Evolutionary conservation across 2,113 vertebrate species (phyloP).

Genomic region (Tetraodon nigroviridis): DNA sequence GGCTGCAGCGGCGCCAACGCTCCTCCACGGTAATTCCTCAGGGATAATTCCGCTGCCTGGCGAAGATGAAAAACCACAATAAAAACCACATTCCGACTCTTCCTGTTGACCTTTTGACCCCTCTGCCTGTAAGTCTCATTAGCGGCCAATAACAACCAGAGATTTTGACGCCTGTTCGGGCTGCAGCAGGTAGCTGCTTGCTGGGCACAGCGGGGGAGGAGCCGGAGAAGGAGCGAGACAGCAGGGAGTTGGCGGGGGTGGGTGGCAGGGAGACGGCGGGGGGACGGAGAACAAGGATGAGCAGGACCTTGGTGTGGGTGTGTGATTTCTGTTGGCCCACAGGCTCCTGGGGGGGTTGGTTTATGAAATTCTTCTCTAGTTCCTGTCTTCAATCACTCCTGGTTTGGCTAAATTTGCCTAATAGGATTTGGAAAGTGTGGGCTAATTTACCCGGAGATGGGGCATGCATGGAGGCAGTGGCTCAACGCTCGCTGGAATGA

Average conservation of each 20-base stretch:
- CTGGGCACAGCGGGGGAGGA: slow-evolving; percentile 3
- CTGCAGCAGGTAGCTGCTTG: slow-evolving; percentile 44
- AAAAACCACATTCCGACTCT: slow-evolving; percentile 13
- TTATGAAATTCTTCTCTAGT: too few species aligned
- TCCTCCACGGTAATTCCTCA: slow-evolving; percentile 22
- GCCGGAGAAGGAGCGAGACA: slow-evolving; percentile 20
- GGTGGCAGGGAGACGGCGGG: neutral
- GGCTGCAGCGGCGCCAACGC: neutral
- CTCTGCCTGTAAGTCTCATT: slow-evolving; percentile 41
- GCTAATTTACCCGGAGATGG: too few species aligned
- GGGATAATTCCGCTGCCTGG: slow-evolving; percentile 17
- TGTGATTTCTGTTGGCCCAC: slow-evolving; percentile 52
- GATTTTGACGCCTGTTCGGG: slow-evolving; percentile 44
- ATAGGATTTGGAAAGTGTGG: too few species aligned
- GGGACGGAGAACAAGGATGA: slow-evolving; percentile 12
- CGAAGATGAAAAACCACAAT: slow-evolving; percentile 36
- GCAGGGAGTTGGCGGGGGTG: neutral
- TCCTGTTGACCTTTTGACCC: slow-evolving; percentile 35
- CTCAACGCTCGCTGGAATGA: too few species aligned
- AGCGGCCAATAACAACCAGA: slow-evolving; percentile 46
- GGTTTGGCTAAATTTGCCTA: too few species aligned
- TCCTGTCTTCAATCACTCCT: too few species aligned
- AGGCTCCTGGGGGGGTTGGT: slow-evolving; percentile 22
- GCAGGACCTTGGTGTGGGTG: slow-evolving; percentile 27
- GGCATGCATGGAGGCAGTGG: too few species aligned